phyloP scores from a whole-genome alignment of 2,888 invertebrate species.

The Meteorus colon region DNA sequence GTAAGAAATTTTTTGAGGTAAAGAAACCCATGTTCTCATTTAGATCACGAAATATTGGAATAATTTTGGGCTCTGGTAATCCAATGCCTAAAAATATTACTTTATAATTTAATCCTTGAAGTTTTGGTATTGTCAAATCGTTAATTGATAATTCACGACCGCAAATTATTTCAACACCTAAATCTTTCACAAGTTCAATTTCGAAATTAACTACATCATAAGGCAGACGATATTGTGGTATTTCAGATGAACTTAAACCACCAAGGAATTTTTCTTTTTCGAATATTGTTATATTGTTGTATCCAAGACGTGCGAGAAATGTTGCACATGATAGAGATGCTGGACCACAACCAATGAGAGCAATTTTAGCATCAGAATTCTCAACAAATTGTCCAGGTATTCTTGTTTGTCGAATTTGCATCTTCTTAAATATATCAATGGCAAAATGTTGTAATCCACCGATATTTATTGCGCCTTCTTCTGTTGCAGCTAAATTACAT shows the following conservation, averaged over 20 bases:
- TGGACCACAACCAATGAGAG: conserved; percentile 95
- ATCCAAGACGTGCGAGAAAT: conserved; percentile 94
- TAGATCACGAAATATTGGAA: conserved; percentile 85
- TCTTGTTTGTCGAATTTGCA: conserved; percentile 92
- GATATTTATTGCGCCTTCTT: conserved; percentile 99
- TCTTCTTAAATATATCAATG: conserved; percentile 88
- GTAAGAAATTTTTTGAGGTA: conserved; percentile 95
- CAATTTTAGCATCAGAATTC: conserved; percentile 82
- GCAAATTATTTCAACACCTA: conserved; percentile 91
- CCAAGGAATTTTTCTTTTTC: conserved; percentile 92
- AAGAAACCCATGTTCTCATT: conserved; percentile 90
- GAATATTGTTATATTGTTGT: conserved; percentile 91
- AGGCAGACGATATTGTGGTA: conserved; percentile 97
- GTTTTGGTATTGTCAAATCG: conserved; percentile 81
- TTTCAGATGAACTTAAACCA: conserved; percentile 95
- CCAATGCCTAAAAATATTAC: conserved; percentile 92
- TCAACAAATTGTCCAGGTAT: conserved; percentile 79
- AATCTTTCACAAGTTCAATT: conserved; percentile 90
- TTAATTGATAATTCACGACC: conserved; percentile 81
- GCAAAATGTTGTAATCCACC: conserved; percentile 99
- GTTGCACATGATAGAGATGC: conserved; percentile 97
- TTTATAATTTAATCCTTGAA: conserved; percentile 81
- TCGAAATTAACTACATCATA: conserved; percentile 95
- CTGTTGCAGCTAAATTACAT: conserved; percentile 95
- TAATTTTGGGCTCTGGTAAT: conserved; percentile 90